Percentiles rank a stretch among this genome's conserved stretches.
Conservation (phyloP, 2,797 vertebrate species). For the Ambastaia sidthimunki region DNA sequence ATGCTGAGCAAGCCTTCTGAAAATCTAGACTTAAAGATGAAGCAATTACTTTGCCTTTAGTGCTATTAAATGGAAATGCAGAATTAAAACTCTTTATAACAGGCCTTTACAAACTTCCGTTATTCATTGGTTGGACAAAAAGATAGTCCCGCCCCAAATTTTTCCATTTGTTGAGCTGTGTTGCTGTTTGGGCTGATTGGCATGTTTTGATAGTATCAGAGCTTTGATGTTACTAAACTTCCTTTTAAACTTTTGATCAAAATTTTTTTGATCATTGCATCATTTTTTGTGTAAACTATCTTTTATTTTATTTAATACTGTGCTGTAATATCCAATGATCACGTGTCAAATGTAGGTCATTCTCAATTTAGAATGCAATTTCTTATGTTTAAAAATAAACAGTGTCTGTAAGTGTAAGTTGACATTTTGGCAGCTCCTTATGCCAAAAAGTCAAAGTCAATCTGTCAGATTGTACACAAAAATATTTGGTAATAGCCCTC, state of each 20-base stretch:
- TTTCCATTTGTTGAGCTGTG: background rate
- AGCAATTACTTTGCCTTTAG: background rate
- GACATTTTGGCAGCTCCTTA: conserved; percentile 15
- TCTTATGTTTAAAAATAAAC: background rate
- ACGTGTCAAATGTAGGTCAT: conserved; percentile 36
- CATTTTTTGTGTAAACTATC: background rate
- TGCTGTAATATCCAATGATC: background rate
- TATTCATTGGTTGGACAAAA: background rate
- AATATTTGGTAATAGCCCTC: conserved; percentile 40
- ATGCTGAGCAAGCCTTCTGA: background rate
- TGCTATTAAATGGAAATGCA: background rate
- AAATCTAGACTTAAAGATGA: background rate
- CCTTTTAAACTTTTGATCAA: background rate
- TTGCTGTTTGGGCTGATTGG: background rate
- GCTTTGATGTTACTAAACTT: background rate
- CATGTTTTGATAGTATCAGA: background rate
- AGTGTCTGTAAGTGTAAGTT: background rate
- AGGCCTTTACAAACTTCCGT: too few relatives aligned
- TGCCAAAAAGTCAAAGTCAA: background rate
- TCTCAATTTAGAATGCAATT: background rate
- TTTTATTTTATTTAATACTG: background rate
- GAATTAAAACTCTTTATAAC: too few relatives aligned
- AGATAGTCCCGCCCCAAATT: background rate
- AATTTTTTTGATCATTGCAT: background rate
- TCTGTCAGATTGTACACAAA: conserved; percentile 28